These are phyloP conservation scores for Pedionomus torquatus DNA, from an alignment of 2,113 vertebrate genomes.

Conservation along the genomic window DNA sequence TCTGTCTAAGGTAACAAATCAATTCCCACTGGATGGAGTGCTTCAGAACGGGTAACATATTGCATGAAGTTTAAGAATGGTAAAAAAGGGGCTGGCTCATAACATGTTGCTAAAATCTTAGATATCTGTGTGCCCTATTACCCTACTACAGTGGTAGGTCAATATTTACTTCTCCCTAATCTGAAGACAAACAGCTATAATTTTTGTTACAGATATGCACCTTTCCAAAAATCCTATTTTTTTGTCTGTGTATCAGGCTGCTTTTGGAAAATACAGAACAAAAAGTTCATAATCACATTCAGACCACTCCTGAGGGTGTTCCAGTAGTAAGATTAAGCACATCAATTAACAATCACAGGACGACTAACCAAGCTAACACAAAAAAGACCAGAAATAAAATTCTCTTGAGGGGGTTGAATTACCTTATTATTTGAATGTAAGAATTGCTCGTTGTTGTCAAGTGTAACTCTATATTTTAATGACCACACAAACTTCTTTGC, in stretches of 20 bases:
- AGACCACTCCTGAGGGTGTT: neutral
- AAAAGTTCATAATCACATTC: neutral
- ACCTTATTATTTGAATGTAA: neutral
- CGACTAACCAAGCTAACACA: neutral
- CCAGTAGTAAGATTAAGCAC: neutral
- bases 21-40: neutral
- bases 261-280: neutral
- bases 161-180: neutral
- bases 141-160: neutral
- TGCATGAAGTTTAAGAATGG: neutral
- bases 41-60: neutral
- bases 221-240: neutral
- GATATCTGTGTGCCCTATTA: neutral
- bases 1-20: neutral
- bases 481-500: neutral
- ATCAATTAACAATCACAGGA: constrained; percentile 17
- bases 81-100: neutral
- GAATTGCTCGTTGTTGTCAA: neutral
- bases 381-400: neutral
- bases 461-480: neutral
- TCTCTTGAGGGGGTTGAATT: neutral
- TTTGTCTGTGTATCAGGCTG: neutral
- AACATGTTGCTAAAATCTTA: neutral
- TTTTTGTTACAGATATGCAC: neutral
- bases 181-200: neutral